A percentile compares a stretch with the other conserved stretches of the same genome.
Evolutionary conservation across 2,888 invertebrate genomes (phyloP).

Genomic region (Platerodrilus igneus): DNA sequence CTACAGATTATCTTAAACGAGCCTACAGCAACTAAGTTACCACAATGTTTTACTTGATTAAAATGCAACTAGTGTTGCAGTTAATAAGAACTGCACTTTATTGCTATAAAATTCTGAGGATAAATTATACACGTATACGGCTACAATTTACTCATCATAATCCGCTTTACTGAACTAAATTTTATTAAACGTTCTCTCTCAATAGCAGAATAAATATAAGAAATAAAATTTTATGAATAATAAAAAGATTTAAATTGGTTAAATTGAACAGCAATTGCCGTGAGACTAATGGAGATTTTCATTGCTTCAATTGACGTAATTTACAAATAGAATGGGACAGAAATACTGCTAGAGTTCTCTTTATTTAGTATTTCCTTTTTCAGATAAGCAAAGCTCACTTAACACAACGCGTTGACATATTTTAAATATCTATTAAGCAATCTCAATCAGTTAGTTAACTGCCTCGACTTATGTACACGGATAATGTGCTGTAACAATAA

Average conservation of each 20-base stretch:
- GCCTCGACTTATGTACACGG: conserved; percentile 1
- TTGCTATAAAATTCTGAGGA: too few relatives aligned
- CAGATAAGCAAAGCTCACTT: conserved; percentile 24
- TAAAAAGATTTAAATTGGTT: conserved; percentile 49
- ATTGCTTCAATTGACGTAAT: conserved; percentile 48
- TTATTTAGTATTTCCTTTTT: conserved; percentile 37
- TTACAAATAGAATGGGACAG: conserved; percentile 40
- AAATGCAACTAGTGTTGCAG: too few relatives aligned
- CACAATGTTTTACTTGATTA: too few relatives aligned
- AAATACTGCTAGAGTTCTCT: conserved; percentile 28
- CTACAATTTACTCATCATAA: too few relatives aligned
- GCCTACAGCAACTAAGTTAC: too few relatives aligned
- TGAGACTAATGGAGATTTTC: conserved; percentile 44
- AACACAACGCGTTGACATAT: conserved; percentile 18
- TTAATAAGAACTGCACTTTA: too few relatives aligned
- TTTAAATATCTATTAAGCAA: conserved; percentile 21
- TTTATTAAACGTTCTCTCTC: too few relatives aligned
- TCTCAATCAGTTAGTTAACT: conserved; percentile 13
- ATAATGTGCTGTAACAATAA: too few relatives aligned
- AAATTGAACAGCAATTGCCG: conserved; percentile 49
- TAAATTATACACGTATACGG: too few relatives aligned
- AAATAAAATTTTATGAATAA: conserved; percentile 49
- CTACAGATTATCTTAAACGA: too few relatives aligned
- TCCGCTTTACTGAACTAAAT: too few relatives aligned
- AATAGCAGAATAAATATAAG: conserved; percentile 26